These are phyloP conservation scores for Aratinga solstitialis DNA, from an alignment of 2,797 vertebrate species.

Conservation along the genomic window DNA sequence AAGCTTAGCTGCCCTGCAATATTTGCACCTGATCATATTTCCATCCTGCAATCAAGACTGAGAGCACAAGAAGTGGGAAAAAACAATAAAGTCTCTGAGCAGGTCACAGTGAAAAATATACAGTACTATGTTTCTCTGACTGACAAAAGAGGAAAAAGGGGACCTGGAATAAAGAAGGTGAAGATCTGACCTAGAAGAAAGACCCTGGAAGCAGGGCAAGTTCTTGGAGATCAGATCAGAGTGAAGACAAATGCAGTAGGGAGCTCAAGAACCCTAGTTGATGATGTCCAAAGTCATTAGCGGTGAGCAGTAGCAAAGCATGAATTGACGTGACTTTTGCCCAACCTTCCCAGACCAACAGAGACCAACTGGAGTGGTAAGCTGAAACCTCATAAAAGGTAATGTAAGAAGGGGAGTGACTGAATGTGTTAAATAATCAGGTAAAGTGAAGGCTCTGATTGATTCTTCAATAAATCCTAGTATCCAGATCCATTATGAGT, in stretches of 20 bases:
- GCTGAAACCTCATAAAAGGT: not conserved
- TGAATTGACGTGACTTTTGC: not conserved
- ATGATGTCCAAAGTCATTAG: not conserved
- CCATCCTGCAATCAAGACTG: not conserved
- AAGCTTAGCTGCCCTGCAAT: not conserved
- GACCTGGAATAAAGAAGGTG: not conserved
- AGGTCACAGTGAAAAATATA: not conserved
- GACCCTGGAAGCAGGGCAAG: not conserved
- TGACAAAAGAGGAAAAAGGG: not conserved
- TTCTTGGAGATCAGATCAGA: not conserved
- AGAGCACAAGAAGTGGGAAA: not conserved
- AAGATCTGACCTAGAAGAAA: not conserved
- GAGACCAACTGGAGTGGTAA: not conserved
- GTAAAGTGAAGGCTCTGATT: not conserved
- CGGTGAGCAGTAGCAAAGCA: not conserved
- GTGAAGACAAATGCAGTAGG: not conserved
- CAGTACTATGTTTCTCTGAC: not conserved
- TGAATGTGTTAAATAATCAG: not conserved
- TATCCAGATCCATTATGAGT: rapidly evolving
- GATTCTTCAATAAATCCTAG: not conserved
- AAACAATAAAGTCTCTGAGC: not conserved
- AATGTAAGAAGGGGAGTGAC: not conserved
- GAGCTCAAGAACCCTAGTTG: not conserved
- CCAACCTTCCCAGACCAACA: not conserved
- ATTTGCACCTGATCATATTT: not conserved